Conservation (phyloP, 1,140 invertebrate species). For the Eurosta solidaginis region DNA sequence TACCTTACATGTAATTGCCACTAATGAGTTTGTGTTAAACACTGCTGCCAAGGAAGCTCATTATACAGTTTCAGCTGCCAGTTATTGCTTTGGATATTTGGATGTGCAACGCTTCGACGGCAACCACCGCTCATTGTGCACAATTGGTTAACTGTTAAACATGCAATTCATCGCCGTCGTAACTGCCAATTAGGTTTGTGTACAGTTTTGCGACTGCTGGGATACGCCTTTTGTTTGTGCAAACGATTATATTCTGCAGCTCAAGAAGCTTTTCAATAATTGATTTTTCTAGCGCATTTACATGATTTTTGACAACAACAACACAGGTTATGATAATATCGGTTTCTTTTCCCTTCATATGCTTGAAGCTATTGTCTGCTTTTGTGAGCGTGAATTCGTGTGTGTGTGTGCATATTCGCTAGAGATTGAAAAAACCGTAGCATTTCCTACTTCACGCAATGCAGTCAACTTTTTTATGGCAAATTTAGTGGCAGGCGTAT, state of each 20-base stretch:
- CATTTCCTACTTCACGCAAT: neutral
- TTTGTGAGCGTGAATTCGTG: no score
- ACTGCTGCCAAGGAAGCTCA: neutral
- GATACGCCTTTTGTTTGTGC: neutral
- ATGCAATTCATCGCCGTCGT: neutral
- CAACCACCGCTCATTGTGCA: neutral
- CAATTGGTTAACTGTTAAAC: slow-evolving; percentile 20
- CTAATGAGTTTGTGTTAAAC: neutral
- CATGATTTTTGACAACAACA: neutral
- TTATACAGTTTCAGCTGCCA: neutral
- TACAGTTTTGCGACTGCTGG: neutral
- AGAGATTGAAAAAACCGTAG: neutral
- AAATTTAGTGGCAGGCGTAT: no score
- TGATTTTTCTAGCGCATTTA: slow-evolving; percentile 13
- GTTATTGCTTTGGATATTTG: neutral
- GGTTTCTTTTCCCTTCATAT: no score
- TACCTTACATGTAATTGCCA: neutral
- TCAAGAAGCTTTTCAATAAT: neutral
- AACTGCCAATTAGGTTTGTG: slow-evolving; percentile 3
- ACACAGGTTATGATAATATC: no score
- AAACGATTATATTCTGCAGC: neutral
- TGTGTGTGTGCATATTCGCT: no score
- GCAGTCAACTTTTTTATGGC: neutral
- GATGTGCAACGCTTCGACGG: neutral
- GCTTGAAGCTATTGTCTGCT: no score